A percentile compares a stretch with the other conserved stretches of the same genome.
These are phyloP conservation scores for Pygocentrus nattereri DNA, from an alignment of 2,797 vertebrate species.

Conservation along the genomic window DNA sequence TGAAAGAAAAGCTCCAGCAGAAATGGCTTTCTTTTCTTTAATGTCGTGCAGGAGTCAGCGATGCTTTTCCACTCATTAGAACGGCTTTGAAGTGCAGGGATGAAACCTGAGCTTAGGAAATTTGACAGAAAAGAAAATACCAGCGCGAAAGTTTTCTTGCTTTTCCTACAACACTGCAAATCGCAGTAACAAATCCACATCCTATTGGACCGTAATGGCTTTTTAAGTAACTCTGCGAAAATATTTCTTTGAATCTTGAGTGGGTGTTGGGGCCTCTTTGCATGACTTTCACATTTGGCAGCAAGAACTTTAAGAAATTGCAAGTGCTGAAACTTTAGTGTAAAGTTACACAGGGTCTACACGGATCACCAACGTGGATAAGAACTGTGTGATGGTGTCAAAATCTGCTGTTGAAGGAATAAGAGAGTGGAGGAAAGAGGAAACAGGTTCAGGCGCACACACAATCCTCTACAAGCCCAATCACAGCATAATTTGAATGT, in stretches of 20 bases:
- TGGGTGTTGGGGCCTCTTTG: background rate
- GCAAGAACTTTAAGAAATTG: conserved; percentile 1
- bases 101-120: conserved; percentile 77
- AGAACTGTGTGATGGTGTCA: background rate
- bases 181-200: conserved; percentile 77
- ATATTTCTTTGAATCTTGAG: conserved; percentile 10
- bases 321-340: background rate
- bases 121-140: conserved; percentile 73
- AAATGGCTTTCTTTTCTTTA: conserved; percentile 71
- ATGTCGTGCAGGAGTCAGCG: conserved; percentile 72
- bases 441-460: background rate
- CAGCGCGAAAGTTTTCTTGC: conserved; percentile 62
- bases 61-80: conserved; percentile 80
- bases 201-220: conserved; percentile 69
- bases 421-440: background rate
- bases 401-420: background rate
- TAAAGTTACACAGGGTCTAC: background rate
- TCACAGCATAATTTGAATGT: background rate
- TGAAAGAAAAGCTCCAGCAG: conserved; percentile 49
- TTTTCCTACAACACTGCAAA: conserved; percentile 68
- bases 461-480: background rate
- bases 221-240: conserved; percentile 12
- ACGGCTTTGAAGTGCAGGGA: conserved; percentile 75
- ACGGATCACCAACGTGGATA: background rate
- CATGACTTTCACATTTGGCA: background rate